These are phyloP conservation scores for Coracopsis vasa DNA, from an alignment of 2,113 vertebrate species.

Conservation along the genomic window DNA sequence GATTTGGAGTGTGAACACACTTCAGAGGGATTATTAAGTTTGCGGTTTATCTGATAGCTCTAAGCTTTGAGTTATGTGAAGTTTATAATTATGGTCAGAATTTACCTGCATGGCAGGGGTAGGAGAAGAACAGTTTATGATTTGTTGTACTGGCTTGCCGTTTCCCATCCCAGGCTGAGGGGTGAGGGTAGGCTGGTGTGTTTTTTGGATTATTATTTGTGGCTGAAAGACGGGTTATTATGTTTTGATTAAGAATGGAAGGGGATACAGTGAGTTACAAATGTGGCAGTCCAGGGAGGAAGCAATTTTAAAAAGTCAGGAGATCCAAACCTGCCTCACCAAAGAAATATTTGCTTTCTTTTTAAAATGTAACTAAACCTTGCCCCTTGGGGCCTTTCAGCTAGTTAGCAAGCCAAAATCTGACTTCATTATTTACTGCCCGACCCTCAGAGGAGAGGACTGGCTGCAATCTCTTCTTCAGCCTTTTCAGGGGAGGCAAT, in stretches of 20 bases:
- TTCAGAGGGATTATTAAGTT: background rate
- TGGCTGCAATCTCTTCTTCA: background rate
- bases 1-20: background rate
- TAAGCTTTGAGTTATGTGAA: background rate
- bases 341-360: constrained; percentile 51
- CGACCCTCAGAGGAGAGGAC: background rate
- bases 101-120: background rate
- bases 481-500: background rate
- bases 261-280: constrained; percentile 50
- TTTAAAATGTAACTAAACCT: constrained; percentile 36
- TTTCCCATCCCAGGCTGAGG: background rate
- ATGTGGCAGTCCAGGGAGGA: constrained; percentile 31
- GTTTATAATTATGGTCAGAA: background rate
- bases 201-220: constrained; percentile 10
- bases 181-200: background rate
- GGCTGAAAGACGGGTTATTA: background rate
- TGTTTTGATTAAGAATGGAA: constrained; percentile 46
- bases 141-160: background rate
- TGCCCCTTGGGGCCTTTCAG: background rate
- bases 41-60: background rate
- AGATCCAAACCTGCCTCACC: constrained; percentile 42
- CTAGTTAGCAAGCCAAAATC: constrained; percentile 11
- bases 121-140: background rate
- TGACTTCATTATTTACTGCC: background rate
- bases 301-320: constrained; percentile 42